Evolutionary conservation across 1,140 invertebrate species (phyloP), one percentile per base, ranked within the genome.

Genomic region (Magallana gigas): DNA sequence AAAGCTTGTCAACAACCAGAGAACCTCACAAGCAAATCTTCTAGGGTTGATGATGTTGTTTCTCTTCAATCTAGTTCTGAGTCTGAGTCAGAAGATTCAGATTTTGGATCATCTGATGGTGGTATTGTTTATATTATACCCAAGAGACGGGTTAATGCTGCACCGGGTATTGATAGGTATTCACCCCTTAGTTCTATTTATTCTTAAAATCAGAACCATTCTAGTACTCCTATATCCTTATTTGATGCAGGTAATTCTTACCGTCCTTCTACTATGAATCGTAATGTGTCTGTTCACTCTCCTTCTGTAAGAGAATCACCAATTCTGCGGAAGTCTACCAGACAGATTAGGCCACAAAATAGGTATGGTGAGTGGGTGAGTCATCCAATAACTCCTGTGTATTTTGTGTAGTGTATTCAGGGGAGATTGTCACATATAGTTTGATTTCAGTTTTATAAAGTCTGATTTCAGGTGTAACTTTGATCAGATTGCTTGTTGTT

Each of bases 71-170:
- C 64, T n/a, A n/a, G 14, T n/a, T 68, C 64, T 68, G 64, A 68
- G 64, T 68, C 64, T 2, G 14, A 16, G n/a, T 68, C 64, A n/a
- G 64, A 68, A 7, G 14, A 16, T 68, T 68, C 64, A n/a, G 16
- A 68, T 68, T 68, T 18, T 16, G 64, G n/a, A n/a, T 68, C 64
- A 68, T 68, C 64, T n/a, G 64, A 68, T 68, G n/a, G 64, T 68
- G n/a, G n/a, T 68, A 68, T 8, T 68, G 4, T 23, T 23, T 18
- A 68, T 68, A 18, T 68, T 4, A 68, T 68, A n/a, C 64, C 64
- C 5, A 18, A 68, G 23, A 18, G 64, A 68, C 14, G 18, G n/a
- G n/a, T 68, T 18, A 18, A 8, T n/a, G 16, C 64, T 68, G n/a
- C 16, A n/a, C 8, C 64, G 5, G 18, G 64, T 68, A 68, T 68